Evolutionary conservation across 1,140 invertebrate species (phyloP), one percentile per base, ranked within the genome.

Genomic region (Lepidurus arcticus): DNA sequence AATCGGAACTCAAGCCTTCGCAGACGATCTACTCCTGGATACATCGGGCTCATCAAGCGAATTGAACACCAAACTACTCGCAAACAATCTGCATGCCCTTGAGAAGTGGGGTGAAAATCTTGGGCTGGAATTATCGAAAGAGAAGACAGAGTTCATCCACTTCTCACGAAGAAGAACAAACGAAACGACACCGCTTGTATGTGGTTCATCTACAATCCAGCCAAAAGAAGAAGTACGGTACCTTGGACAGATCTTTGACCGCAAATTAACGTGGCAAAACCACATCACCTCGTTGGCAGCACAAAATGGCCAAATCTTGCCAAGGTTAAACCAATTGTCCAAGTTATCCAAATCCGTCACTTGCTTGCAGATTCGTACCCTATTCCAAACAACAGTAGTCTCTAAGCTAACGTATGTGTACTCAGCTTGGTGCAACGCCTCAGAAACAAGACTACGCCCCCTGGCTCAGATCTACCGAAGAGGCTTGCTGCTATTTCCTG

Each of bases 271-370:
- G 9, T 76, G 75, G 75, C n/a, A 43, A 1, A 21, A n/a, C 42
- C 75, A 76, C 75, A 76, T 76, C n/a, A n/a, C 42, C 21, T 44
- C 42, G 44, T n/a, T 42, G 75, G 75, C 75, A 76, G 21, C 75
- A 76, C 21, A 76, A 6, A 44, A 5, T n/a, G 44, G 24, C 75
- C 44, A 44, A 11, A 42, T n/a, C 42, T n/a, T 76, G 2, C 75
- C 5, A 42, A 44, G n/a, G n/a, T 6, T 44, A 44, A 76, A 44
- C 2, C 75, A 44, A 16, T 42, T 74, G 42, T 10, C 11, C 24
- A 34, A 24, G 24, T 34, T 34, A 24, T 16, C 1, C 24, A 74
- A 74, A 74, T 24, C 24, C 11, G 24, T 74, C 24, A 24, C 13
- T 24, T 42, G 24, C 13, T 42, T 11, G 1, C 24, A 74, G 42